Conservation (phyloP, 2,113 vertebrate species). For the Scomber colias region DNA sequence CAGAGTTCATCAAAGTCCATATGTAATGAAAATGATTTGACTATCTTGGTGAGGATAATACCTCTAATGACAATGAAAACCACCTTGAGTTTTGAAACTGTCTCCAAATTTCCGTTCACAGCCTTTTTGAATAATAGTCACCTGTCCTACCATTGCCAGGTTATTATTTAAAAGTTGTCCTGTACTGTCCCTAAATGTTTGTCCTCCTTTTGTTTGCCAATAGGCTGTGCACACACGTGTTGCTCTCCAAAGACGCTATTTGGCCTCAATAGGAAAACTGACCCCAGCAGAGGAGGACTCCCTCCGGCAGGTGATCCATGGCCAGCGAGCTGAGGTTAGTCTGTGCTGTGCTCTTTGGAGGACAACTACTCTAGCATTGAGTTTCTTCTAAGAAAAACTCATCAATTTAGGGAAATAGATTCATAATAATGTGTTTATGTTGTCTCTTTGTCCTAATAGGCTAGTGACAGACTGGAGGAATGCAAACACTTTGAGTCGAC, state of each 20-base stretch:
- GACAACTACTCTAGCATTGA: not conserved
- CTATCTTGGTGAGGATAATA: too few species aligned
- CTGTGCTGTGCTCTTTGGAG: not conserved
- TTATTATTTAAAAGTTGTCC: not conserved
- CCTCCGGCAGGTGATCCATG: conserved; percentile 80
- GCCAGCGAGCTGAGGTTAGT: conserved; percentile 80
- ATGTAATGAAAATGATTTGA: too few species aligned
- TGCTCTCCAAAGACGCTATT: conserved; percentile 81
- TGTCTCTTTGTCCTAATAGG: conserved; percentile 63
- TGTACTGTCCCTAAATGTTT: conserved; percentile 17
- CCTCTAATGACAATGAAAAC: too few species aligned
- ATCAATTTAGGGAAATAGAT: not conserved
- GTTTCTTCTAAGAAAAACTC: not conserved
- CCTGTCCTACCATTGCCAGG: not conserved
- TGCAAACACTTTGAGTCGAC: conserved; percentile 82
- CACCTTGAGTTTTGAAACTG: not conserved
- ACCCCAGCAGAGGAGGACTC: conserved; percentile 79
- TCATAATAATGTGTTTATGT: not conserved
- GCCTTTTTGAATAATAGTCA: not conserved
- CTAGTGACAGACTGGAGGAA: conserved; percentile 75
- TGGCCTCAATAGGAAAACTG: conserved; percentile 81
- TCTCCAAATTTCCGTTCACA: not conserved
- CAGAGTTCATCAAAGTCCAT: too few species aligned
- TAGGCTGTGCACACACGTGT: conserved; percentile 85
- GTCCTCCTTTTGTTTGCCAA: conserved; percentile 4